phyloP scores from a whole-genome alignment of 2,888 invertebrate genomes.

The Heteromurus nitidus region DNA sequence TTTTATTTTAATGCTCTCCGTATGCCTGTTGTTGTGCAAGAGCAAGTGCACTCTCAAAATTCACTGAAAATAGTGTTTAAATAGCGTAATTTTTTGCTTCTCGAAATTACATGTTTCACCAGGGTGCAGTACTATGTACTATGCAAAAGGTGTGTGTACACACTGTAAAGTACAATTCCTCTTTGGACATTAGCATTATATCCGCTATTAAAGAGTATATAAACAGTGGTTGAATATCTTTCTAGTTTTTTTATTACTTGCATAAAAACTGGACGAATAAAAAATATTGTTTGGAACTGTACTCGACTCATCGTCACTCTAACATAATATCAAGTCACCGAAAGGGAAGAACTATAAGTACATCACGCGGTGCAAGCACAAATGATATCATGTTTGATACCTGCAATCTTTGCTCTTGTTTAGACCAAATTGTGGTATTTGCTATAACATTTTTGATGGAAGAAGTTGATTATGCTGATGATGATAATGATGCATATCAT shows the following conservation, averaged over 20 bases:
- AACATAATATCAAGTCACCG: too few relatives aligned
- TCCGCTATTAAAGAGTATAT: neutral
- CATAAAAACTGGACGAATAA: neutral
- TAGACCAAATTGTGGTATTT: too few relatives aligned
- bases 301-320: too few relatives aligned
- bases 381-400: too few relatives aligned
- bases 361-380: too few relatives aligned
- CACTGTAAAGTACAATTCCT: too few relatives aligned
- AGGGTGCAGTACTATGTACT: neutral
- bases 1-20: neutral
- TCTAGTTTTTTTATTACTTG: neutral
- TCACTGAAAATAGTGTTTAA: constrained; percentile 10
- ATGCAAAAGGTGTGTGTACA: neutral
- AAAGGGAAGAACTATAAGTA: too few relatives aligned
- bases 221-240: too few relatives aligned
- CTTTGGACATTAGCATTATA: neutral
- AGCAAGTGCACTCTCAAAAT: too few relatives aligned
- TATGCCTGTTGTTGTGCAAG: too few relatives aligned
- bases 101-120: constrained; percentile 17
- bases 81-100: neutral
- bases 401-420: too few relatives aligned
- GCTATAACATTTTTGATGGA: too few relatives aligned
- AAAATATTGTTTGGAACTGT: constrained; percentile 4
- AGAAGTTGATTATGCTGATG: constrained; percentile 22
- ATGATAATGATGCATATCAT: constrained; percentile 27